Percentiles rank a stretch among this genome's conserved stretches.
Evolutionary conservation across 2,797 vertebrate genomes (phyloP).

Genomic region (Tachyglossus aculeatus): DNA sequence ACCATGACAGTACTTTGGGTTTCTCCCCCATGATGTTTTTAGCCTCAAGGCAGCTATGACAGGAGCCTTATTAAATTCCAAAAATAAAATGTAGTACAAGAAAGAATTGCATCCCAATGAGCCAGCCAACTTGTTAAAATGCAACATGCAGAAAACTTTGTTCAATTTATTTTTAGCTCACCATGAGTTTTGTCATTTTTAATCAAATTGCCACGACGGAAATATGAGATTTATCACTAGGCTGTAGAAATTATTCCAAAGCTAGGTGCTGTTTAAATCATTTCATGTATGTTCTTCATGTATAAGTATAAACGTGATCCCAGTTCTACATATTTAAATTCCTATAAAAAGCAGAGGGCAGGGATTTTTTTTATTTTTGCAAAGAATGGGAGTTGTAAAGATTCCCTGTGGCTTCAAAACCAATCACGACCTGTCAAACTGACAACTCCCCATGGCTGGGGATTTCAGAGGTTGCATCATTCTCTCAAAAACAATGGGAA

Average conservation of each 20-base stretch:
- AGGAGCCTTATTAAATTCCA: slow-evolving; percentile 85
- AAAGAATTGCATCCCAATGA: slow-evolving; percentile 79
- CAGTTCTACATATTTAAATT: too few relatives aligned
- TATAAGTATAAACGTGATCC: too few relatives aligned
- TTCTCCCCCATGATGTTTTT: slow-evolving; percentile 78
- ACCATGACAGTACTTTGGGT: slow-evolving; percentile 82
- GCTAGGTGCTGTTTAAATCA: slow-evolving; percentile 9
- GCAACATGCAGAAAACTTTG: slow-evolving; percentile 73
- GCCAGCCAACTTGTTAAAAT: slow-evolving; percentile 80
- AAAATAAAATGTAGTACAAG: slow-evolving; percentile 80
- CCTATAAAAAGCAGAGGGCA: too few relatives aligned
- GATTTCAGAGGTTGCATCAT: too few relatives aligned
- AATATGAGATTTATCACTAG: slow-evolving; percentile 58
- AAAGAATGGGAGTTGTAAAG: too few relatives aligned
- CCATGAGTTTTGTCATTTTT: slow-evolving; percentile 65
- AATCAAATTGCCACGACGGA: slow-evolving; percentile 64
- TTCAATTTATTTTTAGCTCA: slow-evolving; percentile 73
- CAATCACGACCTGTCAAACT: too few relatives aligned
- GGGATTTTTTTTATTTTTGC: too few relatives aligned
- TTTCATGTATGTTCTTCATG: slow-evolving; percentile 9
- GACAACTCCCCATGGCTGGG: too few relatives aligned
- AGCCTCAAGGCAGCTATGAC: slow-evolving; percentile 85
- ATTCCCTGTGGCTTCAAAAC: too few relatives aligned
- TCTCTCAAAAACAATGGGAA: too few relatives aligned
- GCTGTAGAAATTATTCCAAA: slow-evolving; percentile 59